Base-by-base conservation (phyloP, 1,140 invertebrate species). In the Tachypleus tridentatus region DNA sequence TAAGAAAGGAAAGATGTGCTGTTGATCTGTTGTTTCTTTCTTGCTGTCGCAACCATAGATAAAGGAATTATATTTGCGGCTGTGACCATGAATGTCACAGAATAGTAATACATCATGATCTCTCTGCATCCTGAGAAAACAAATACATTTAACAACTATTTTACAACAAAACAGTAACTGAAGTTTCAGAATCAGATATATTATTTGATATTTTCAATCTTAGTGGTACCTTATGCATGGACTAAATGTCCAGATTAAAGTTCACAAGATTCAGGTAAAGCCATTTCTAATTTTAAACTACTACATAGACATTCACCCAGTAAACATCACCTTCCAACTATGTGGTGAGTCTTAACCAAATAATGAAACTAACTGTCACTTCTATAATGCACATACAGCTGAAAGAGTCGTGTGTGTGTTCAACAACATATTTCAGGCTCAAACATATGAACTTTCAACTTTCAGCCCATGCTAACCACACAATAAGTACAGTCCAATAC, bases 1-100 rank as follows among this genome's bases (percentile, higher is more conserved):
- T 29, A 29, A 29, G 29, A 29, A 29, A 29, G 29, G 29, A 29
- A 29, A 29, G 29, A 29, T 29, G 29, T 29, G 29, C 29, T 29
- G 29, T 29, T 29, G 29, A 29, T 29, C 29, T 29, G 29, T 29
- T 29, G 29, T 29, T 2, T 29, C 29, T 29, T 29, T 29, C 29
- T 29, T 29, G 29, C n/a, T 89, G 69, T 86, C 87, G 76, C 91
- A 93, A 51, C 91, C 91, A 76, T 91, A 93, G 67, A 93, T 80
- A 79, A 94, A 94, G 59, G 91, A 86, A 74, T 93, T 94, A 79
- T 91, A 90, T 74, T 86, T 82, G 52, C 89, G 79, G 47, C 90
- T 93, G 76, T 94, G 91, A 4, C 91, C 91, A 77, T 94, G 91
- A 72, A 88, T 88, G 79, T 94, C 91, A 76, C 89, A 89, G 75